Evolutionary conservation across 2,888 invertebrate genomes (phyloP), one percentile per base, ranked within the genome.

Genomic region (Tipula lateralis): DNA sequence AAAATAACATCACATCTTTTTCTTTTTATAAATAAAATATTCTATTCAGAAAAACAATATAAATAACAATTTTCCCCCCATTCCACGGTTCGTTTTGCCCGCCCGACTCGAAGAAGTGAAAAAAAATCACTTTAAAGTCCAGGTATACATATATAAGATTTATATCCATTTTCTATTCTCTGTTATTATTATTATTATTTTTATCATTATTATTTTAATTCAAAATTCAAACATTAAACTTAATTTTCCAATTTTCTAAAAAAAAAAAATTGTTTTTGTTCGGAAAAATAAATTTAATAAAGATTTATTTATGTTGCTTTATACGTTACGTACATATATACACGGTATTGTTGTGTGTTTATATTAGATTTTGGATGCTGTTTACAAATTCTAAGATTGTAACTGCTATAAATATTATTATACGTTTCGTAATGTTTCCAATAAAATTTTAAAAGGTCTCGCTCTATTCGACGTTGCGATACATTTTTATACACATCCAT

Each of bases 211-310:
- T 82, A 30, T 32, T 32, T 82, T 82, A 82, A 82, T 82, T 82
- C 82, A 82, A 82, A 82, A 82, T 82, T 82, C 82, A 82, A 82
- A 82, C 82, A 82, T 82, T 82, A 82, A 82, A 82, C 82, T 82
- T 32, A 82, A 82, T 82, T 82, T 82, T 82, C 82, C 82, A 82
- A 82, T 82, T 82, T 82, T 82, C 30, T 13, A 82, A 82, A 82
- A 32, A 82, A 82, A 82, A 82, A 29, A 82, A n/a, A 30, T n/a
- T n/a, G 32, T 16, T 30, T 30, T 30, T 29, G 32, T 30, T 82
- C 82, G 82, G 7, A 82, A 66, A 44, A 82, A 82, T 82, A 82
- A 82, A 82, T 82, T 82, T 82, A 82, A 82, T 82, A 82, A 82
- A 82, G 82, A 82, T 82, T 82, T 82, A 82, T 82, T 82, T 82